Percentiles rank a stretch among this genome's conserved stretches.
Conservation (phyloP, 2,113 vertebrate species). For the Axis porcinus region DNA sequence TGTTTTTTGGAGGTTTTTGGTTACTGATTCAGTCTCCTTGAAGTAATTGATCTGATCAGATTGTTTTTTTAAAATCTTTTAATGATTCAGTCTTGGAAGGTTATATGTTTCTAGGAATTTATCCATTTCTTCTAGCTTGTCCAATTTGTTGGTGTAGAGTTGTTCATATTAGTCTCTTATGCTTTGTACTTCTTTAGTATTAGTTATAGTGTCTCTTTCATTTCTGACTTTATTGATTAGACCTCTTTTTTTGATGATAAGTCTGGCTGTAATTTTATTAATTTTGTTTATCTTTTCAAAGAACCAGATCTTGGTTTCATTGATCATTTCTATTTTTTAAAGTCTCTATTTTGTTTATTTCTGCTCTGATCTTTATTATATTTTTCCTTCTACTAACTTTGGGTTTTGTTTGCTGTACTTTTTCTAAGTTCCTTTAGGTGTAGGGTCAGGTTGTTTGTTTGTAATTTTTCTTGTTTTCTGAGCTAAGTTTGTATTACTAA, state of each 20-base stretch:
- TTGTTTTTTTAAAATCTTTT: not conserved
- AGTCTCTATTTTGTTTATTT: not conserved
- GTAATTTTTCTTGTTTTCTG: not conserved
- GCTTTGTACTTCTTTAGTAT: not conserved
- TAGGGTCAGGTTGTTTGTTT: not conserved
- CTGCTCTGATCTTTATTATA: not conserved
- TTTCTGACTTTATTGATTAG: not conserved
- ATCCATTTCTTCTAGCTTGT: not conserved
- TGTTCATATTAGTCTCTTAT: not conserved
- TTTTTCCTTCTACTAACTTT: not conserved
- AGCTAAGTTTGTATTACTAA: not conserved
- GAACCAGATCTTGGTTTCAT: not conserved
- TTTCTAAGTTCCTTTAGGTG: not conserved
- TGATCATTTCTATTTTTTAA: not conserved
- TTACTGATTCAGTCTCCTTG: not conserved
- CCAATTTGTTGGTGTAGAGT: not conserved
- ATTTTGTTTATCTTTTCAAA: not conserved
- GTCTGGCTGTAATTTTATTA: not conserved
- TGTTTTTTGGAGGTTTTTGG: not conserved
- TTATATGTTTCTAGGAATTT: not conserved
- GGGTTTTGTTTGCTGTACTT: not conserved
- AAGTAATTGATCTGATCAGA: not conserved
- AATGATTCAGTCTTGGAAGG: not conserved
- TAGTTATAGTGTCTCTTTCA: not conserved
- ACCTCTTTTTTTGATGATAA: not conserved